Percentiles rank a stretch among this genome's conserved stretches.
Evolutionary conservation across 2,888 invertebrate species (phyloP).

Genomic region (Nomada fabriciana): DNA sequence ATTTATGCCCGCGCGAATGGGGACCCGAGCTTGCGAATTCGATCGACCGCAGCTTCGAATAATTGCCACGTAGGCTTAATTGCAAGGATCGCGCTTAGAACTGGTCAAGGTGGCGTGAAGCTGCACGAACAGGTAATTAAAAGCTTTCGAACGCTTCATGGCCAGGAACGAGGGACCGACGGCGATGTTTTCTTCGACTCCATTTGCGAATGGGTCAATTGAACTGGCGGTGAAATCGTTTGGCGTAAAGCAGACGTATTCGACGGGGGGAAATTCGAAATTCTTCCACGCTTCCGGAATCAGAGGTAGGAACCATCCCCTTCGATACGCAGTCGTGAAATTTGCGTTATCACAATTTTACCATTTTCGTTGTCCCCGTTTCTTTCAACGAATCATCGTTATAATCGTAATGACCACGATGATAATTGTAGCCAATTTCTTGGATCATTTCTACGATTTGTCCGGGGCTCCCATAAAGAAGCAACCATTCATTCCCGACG

Average conservation of each 20-base stretch:
- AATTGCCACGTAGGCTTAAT: slow-evolving; percentile 36
- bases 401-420: too few relatives aligned
- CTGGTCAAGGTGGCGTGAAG: slow-evolving; percentile 20
- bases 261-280: slow-evolving; percentile 53
- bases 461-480: too few relatives aligned
- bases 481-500: background rate
- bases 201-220: slow-evolving; percentile 1
- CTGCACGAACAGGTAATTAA: slow-evolving; percentile 32
- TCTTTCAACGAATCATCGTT: too few relatives aligned
- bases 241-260: slow-evolving; percentile 75
- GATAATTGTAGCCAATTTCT: too few relatives aligned
- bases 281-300: background rate
- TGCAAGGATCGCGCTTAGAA: slow-evolving; percentile 1
- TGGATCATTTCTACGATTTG: too few relatives aligned
- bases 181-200: background rate
- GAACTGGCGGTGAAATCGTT: background rate
- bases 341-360: too few relatives aligned
- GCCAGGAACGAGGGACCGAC: background rate
- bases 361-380: too few relatives aligned
- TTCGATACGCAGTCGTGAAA: too few relatives aligned
- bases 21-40: slow-evolving; percentile 7
- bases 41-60: slow-evolving; percentile 8
- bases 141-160: slow-evolving; percentile 12
- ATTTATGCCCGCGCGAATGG: background rate
- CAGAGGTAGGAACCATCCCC: background rate